These are phyloP conservation scores for Rhinophrynus dorsalis DNA, from an alignment of 2,797 vertebrate species.

Conservation along the genomic window DNA sequence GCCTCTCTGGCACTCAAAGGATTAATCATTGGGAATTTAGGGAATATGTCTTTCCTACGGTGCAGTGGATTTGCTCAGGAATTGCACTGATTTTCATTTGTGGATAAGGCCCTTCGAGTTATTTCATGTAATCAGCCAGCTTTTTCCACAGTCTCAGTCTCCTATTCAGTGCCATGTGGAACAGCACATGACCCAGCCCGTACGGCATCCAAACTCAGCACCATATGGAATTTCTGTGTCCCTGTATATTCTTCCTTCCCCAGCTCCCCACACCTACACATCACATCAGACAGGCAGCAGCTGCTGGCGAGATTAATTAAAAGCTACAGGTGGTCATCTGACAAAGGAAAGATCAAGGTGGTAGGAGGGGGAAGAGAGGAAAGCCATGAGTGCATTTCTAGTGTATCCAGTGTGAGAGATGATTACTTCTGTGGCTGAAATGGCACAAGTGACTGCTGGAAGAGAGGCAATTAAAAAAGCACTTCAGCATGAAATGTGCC, in stretches of 20 bases:
- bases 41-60: too few species aligned
- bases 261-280: conserved; percentile 39
- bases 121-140: conserved; percentile 2
- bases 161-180: conserved; percentile 16
- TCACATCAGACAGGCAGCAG: conserved; percentile 48
- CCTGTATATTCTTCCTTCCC: conserved; percentile 25
- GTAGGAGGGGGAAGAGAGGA: conserved; percentile 4
- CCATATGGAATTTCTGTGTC: conserved; percentile 39
- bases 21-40: too few species aligned
- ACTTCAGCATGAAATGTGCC: conserved; percentile 46
- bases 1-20: too few species aligned
- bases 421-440: conserved; percentile 44
- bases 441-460: conserved; percentile 43
- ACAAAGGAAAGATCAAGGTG: conserved; percentile 33
- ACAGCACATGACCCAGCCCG: conserved; percentile 1
- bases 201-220: conserved; percentile 3
- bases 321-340: conserved; percentile 47
- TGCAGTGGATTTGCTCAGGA: too few species aligned
- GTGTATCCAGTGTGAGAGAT: conserved; percentile 37
- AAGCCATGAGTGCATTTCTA: conserved; percentile 35
- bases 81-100: too few species aligned
- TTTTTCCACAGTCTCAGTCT: background rate
- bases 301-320: conserved; percentile 47
- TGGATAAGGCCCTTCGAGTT: conserved; percentile 13
- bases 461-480: conserved; percentile 43